Base-by-base conservation (phyloP, 2,113 vertebrate species). In the Nannospalax galili region DNA sequence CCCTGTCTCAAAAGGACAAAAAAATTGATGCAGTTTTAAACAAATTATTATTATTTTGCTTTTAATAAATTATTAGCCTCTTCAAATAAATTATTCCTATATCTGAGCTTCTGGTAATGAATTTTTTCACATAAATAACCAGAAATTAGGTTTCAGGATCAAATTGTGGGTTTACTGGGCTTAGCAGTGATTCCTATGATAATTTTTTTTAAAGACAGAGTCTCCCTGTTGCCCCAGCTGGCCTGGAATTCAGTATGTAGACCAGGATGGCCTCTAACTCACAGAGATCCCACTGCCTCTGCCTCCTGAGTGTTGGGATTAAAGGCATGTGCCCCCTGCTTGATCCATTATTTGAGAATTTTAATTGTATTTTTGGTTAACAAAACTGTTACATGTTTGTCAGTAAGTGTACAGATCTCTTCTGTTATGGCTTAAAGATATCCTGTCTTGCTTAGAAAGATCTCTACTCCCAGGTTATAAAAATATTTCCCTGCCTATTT, bases 351-450 rank as follows among this genome's bases (percentile, higher is more conserved):
- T 62, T 91, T 88, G 35, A 5, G 7, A n/a, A 28, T 94, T 90
- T 87, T 48, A 14, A 82, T 86, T 16, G 10, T 77, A 26, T 88
- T 37, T 73, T 91, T 91, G n/a, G 35, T 81, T 85, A 95, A 48
- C 11, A 19, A 79, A 92, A 79, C 24, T 81, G 42, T 32, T 90
- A 84, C 73, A 56, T 78, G 89, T 93, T 85, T 90, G 40, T 87
- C 10, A 75, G 88, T 3, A n/a, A n/a, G n/a, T n/a, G n/a, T n/a
- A 89, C 52, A 20, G 2, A 56, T 26, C 20, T 92, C 80, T 95
- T 37, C 3, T 28, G 80, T 84, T 92, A n/a, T 64, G 40, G 40
- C 4, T 82, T 95, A 93, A 62, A 78, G 45, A 73, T 82, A 88
- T 45, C 40, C 16, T 64, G 26, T 74, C 6, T 87, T 70, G 26